phyloP scores from a whole-genome alignment of 1,140 invertebrate genomes.

The Diorhabda sublineata region DNA sequence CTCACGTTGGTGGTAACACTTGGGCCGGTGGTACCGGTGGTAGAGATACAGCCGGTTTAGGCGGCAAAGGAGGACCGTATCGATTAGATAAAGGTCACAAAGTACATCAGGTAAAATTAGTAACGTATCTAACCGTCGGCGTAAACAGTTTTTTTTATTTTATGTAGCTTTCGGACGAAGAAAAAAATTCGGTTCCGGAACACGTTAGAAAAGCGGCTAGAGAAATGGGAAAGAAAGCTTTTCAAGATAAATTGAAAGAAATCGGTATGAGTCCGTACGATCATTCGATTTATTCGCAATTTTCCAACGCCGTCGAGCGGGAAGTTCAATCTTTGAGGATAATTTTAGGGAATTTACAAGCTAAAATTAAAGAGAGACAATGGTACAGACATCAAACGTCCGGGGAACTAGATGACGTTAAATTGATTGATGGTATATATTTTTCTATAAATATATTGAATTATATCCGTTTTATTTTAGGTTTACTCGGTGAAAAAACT shows the following conservation, averaged over 20 bases:
- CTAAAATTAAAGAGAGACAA: constrained; percentile 88
- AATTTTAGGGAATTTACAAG: constrained; percentile 71
- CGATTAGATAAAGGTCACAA: constrained; percentile 87
- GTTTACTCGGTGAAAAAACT: constrained; percentile 84
- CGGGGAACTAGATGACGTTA: constrained; percentile 92
- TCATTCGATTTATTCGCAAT: constrained; percentile 80
- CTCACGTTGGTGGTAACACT: constrained; percentile 93
- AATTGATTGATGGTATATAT: constrained; percentile 82
- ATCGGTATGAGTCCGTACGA: constrained; percentile 96
- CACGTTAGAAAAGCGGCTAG: constrained; percentile 82
- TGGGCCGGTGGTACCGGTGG: constrained; percentile 95
- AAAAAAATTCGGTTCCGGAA: constrained; percentile 88
- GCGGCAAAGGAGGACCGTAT: constrained; percentile 89
- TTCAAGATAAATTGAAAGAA: constrained; percentile 82
- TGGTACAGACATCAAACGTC: constrained; percentile 90
- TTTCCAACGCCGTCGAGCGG: constrained; percentile 70
- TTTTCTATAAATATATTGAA: neutral
- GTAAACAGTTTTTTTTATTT: neutral
- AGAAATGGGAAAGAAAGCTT: constrained; percentile 89
- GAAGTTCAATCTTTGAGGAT: constrained; percentile 67
- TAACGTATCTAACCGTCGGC: neutral
- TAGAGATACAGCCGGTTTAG: constrained; percentile 88
- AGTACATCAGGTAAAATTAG: constrained; percentile 65
- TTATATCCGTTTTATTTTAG: constrained; percentile 38
- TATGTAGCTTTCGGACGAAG: constrained; percentile 72